Conservation (phyloP, 2,797 vertebrate genomes). For the Catamblyrhynchus diadema region DNA sequence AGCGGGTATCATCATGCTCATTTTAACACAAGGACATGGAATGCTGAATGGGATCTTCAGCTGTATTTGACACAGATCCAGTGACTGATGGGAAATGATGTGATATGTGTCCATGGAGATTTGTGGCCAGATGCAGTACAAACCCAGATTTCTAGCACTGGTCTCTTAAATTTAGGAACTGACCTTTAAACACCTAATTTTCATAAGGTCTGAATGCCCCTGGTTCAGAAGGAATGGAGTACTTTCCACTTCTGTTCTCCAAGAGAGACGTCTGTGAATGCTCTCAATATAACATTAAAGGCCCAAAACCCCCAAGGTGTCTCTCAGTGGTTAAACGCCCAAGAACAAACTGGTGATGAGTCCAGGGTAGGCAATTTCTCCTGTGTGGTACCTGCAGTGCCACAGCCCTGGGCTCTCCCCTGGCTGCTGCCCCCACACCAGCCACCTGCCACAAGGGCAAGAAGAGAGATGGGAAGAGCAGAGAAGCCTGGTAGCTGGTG, state of each 20-base stretch:
- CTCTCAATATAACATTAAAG: neutral
- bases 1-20: neutral
- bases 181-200: neutral
- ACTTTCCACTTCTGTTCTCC: neutral
- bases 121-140: neutral
- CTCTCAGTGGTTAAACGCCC: neutral
- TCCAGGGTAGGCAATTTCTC: neutral
- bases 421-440: neutral
- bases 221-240: neutral
- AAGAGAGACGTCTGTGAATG: rapidly evolving
- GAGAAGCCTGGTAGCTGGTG: neutral
- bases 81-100: neutral
- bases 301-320: neutral
- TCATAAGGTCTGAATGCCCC: neutral
- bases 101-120: neutral
- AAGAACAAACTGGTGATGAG: neutral
- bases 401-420: neutral
- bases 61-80: neutral
- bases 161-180: neutral
- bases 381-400: neutral
- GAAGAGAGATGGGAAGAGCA: neutral
- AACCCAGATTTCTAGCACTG: neutral
- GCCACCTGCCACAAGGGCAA: neutral
- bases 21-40: neutral
- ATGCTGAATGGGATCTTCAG: neutral